Evolutionary conservation across 2,113 vertebrate species (phyloP).

Genomic region (Cochlearius cochlearius): DNA sequence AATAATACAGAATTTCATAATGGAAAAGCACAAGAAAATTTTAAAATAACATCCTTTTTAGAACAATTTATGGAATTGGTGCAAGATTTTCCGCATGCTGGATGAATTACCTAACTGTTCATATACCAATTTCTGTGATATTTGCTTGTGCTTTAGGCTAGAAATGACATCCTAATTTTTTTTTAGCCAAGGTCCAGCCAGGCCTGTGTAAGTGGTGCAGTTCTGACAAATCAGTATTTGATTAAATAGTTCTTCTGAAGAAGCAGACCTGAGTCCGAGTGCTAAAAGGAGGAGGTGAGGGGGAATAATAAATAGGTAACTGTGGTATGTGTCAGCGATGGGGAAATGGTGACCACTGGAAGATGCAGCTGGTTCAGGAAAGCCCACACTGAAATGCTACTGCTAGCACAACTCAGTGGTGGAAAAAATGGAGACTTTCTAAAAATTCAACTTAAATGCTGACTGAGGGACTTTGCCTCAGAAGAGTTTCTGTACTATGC

Average conservation of each 20-base stretch:
- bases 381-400: background rate
- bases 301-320: background rate
- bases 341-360: background rate
- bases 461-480: background rate
- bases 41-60: fast-evolving
- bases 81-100: background rate
- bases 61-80: background rate
- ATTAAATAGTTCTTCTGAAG: background rate
- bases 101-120: background rate
- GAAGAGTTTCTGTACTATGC: background rate
- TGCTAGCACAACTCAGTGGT: background rate
- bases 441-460: background rate
- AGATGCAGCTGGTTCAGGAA: background rate
- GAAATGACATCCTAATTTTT: background rate
- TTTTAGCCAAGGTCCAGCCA: background rate
- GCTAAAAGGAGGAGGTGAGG: too few relatives aligned
- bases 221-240: background rate
- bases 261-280: background rate
- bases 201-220: background rate
- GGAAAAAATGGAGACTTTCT: fast-evolving
- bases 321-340: background rate
- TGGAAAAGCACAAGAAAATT: background rate
- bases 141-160: background rate
- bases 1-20: background rate
- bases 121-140: background rate